Evolutionary conservation across 2,888 invertebrate genomes (phyloP).

Genomic region (Pyrocoelia pectoralis): DNA sequence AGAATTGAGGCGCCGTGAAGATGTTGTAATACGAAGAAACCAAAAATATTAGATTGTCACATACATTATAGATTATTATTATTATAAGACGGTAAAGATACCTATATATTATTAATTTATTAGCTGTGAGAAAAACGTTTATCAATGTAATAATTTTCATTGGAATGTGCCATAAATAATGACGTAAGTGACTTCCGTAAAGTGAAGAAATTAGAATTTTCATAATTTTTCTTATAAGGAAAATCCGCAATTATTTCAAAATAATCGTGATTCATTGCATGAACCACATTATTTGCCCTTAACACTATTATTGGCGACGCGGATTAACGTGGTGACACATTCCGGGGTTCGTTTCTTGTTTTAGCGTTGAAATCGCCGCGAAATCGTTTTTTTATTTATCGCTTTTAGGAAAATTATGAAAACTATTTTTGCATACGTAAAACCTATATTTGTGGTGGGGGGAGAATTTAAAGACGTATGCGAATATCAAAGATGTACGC

Average conservation of each 20-base stretch:
- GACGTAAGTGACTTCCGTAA: slow-evolving; percentile 8
- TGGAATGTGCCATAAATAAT: slow-evolving; percentile 4
- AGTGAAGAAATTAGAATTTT: slow-evolving; percentile 9
- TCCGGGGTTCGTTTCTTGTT: not conserved
- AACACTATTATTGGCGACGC: no score
- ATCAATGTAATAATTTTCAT: not conserved
- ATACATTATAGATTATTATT: no score
- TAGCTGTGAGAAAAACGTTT: not conserved
- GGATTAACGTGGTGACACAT: no score
- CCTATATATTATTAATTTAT: not conserved
- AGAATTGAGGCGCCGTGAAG: slow-evolving; percentile 3
- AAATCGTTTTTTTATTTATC: not conserved
- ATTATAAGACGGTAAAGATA: no score
- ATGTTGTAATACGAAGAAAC: not conserved
- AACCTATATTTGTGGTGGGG: slow-evolving; percentile 10
- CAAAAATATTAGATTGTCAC: slow-evolving; percentile 1
- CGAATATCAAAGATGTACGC: slow-evolving; percentile 38
- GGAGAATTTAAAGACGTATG: slow-evolving; percentile 22
- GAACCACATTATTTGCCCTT: not conserved
- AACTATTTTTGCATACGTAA: slow-evolving; percentile 16
- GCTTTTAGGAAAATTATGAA: slow-evolving; percentile 10
- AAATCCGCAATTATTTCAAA: slow-evolving; percentile 6
- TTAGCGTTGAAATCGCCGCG: not conserved
- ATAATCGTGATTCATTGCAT: not conserved
- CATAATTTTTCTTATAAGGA: slow-evolving; percentile 1